Base-by-base conservation (phyloP, 2,797 vertebrate species). In the Sebastes nivosus region DNA sequence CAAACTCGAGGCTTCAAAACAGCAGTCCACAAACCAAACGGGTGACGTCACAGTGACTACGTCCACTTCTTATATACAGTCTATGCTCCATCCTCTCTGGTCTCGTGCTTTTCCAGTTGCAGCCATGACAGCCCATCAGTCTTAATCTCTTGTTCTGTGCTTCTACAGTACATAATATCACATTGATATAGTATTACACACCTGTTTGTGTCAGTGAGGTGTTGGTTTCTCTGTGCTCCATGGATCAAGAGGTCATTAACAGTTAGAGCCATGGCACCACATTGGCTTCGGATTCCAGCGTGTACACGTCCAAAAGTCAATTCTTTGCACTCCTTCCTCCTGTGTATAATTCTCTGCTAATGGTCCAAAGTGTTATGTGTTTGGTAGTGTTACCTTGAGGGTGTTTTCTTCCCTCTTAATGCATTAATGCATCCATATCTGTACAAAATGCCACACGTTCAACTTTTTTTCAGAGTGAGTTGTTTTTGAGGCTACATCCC, bases 161-260 rank as follows among this genome's bases (percentile, higher is more conserved):
- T 42, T 1, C 42, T 18, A 18, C 16, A 46, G 42, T 46, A 1
- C 46, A 36, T n/a, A 58, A 38, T 27, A 8, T 22, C 22, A 36
- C 22, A 14, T 32, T 36, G 3, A 22, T 42, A 52, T 75, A 65
- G 25, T 59, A 9, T 73, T 82, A 36, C 59, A 59, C 36, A 74
- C 55, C 34, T 57, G 27, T 59, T 65, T 2, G 2, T 67, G 55
- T 59, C 24, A 67, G 42, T 50, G 55, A 38, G 2, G n/a, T 29
- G 36, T 34, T 46, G 60, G 58, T 82, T 58, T 59, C 18, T 30
- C 14, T 71, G 34, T 59, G 29, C 61, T 72, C 24, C 59, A 34
- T 76, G 18, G 34, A 73, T 66, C 36, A 85, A 79, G 58, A 82
- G 20, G 29, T 27, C 64, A 30, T 80, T 66, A 68, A 64, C 50